These are phyloP conservation scores for Malthinus seriepunctatus DNA, from an alignment of 2,888 invertebrate genomes.

Conservation along the genomic window DNA sequence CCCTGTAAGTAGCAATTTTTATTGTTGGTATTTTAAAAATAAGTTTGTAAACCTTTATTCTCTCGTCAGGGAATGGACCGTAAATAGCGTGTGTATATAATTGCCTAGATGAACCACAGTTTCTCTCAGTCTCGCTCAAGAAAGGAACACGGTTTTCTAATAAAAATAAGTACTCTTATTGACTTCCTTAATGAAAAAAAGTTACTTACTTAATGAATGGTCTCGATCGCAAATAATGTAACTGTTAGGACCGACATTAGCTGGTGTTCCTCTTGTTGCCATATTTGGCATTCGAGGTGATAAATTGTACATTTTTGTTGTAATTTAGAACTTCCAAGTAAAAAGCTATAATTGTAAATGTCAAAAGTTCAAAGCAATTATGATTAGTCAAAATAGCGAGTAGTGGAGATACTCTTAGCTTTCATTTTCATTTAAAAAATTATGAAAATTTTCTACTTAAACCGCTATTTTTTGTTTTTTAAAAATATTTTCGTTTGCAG, in stretches of 20 bases:
- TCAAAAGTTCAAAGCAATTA: too few species aligned
- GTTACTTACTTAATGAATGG: background rate
- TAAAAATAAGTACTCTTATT: slow-evolving; percentile 7
- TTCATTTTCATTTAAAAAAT: too few species aligned
- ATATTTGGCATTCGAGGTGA: background rate
- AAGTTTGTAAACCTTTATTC: too few species aligned
- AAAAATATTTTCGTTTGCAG: too few species aligned
- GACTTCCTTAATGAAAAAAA: background rate
- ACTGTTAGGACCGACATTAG: background rate
- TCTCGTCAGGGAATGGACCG: slow-evolving; percentile 1
- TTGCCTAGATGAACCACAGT: slow-evolving; percentile 6
- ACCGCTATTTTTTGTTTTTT: too few species aligned
- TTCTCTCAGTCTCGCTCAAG: slow-evolving; percentile 26
- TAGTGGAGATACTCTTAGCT: too few species aligned
- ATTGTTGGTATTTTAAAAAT: too few species aligned
- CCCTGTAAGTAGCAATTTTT: slow-evolving; percentile 27
- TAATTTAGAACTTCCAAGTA: too few species aligned
- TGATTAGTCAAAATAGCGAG: too few species aligned
- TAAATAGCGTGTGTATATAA: slow-evolving; percentile 24
- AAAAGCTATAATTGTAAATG: too few species aligned
- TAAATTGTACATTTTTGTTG: background rate
- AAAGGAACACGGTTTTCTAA: slow-evolving; percentile 37
- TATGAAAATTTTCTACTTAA: too few species aligned
- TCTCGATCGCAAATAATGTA: slow-evolving; percentile 2
- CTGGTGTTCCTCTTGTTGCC: background rate